Evolutionary conservation across 2,888 invertebrate species (phyloP).

Genomic region (Callinectes sapidus): DNA sequence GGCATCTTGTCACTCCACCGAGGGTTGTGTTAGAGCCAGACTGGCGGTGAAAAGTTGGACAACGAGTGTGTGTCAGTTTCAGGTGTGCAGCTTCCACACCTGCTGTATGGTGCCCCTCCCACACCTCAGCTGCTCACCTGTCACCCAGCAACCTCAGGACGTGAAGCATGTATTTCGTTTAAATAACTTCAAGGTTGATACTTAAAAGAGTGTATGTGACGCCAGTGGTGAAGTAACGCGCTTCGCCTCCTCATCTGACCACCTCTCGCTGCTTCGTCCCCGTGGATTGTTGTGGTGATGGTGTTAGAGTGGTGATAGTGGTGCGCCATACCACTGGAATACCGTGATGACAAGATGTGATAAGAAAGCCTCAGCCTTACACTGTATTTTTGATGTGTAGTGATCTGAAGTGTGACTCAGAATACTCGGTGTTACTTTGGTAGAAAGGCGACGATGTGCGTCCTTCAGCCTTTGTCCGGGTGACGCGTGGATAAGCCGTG

Average conservation of each 20-base stretch:
- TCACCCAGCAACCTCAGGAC: not conserved
- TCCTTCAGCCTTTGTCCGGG: not conserved
- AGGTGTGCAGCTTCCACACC: conserved; percentile 17
- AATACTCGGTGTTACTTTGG: not conserved
- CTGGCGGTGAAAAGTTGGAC: not conserved
- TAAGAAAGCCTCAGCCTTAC: not conserved
- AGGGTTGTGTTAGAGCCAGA: not conserved
- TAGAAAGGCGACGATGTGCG: not conserved
- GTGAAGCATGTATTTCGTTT: conserved; percentile 2
- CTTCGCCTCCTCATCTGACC: not conserved
- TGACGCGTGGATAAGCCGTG: not conserved
- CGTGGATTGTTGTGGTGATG: not conserved
- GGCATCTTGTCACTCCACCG: not conserved
- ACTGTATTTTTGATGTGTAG: not conserved
- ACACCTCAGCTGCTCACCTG: not conserved
- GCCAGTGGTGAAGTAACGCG: not conserved
- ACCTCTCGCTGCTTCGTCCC: not conserved
- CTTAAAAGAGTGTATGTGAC: not conserved
- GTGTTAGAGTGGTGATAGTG: not conserved
- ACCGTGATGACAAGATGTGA: not conserved
- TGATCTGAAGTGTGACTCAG: not conserved
- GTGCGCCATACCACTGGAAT: not conserved
- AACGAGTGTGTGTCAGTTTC: not conserved
- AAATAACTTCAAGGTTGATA: conserved; percentile 1
- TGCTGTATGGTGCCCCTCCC: not conserved